Percentiles rank a stretch among this genome's conserved stretches.
phyloP scores from a whole-genome alignment of 2,113 vertebrate genomes.

The Grantiella picta region DNA sequence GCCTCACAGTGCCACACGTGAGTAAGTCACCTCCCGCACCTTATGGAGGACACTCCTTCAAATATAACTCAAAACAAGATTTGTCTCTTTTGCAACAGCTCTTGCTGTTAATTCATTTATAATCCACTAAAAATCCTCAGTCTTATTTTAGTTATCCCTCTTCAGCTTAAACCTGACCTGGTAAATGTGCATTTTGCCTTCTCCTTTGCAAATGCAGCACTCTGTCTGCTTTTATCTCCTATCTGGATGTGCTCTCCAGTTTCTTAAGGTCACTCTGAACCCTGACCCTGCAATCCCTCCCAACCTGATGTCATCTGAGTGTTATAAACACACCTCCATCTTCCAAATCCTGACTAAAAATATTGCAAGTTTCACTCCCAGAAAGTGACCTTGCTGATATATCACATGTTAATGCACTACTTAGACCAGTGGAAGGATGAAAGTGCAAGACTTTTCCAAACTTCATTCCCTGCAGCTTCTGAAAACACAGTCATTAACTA shows the following conservation, averaged over 20 bases:
- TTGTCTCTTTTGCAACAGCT: neutral
- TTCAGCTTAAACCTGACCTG: neutral
- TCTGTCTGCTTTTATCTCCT: neutral
- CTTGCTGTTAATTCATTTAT: neutral
- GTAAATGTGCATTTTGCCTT: neutral
- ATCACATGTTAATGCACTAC: neutral
- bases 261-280: conserved; percentile 7
- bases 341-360: neutral
- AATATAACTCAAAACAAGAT: neutral
- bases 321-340: neutral
- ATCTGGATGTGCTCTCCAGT: neutral
- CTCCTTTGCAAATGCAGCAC: neutral
- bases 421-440: neutral
- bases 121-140: neutral
- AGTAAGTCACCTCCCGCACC: neutral
- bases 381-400: neutral
- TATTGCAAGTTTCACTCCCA: neutral
- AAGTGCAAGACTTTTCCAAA: neutral
- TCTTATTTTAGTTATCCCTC: neutral
- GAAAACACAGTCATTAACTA: neutral
- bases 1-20: neutral
- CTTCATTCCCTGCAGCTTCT: neutral
- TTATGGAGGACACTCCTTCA: neutral
- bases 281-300: conserved; percentile 1
- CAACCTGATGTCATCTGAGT: neutral